A percentile compares a stretch with the other conserved stretches of the same genome.
These are phyloP conservation scores for Cromileptes altivelis DNA, from an alignment of 2,113 vertebrate genomes.

Conservation along the genomic window DNA sequence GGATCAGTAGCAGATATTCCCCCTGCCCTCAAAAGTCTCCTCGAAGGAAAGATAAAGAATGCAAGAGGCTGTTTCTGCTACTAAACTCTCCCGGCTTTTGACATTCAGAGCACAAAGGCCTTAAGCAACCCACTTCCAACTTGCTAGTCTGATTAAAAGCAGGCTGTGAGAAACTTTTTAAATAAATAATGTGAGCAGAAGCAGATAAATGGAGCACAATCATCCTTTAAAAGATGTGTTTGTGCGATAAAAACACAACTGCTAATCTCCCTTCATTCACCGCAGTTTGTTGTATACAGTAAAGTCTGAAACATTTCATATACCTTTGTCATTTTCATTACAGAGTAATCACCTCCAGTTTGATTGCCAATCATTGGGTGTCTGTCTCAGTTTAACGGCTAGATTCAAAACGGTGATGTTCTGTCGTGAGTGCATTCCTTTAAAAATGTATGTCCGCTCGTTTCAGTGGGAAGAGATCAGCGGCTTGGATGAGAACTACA, in stretches of 20 bases:
- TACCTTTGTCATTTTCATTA: conserved; percentile 1
- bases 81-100: conserved; percentile 36
- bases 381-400: neutral
- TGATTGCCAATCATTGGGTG: neutral
- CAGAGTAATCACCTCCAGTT: neutral
- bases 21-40: neutral
- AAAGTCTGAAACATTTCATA: conserved; percentile 8
- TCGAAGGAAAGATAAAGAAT: conserved; percentile 7
- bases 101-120: conserved; percentile 58
- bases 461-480: conserved; percentile 99
- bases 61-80: conserved; percentile 13
- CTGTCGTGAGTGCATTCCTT: neutral
- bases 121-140: conserved; percentile 35
- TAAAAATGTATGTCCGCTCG: conserved; percentile 6
- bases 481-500: conserved; percentile 99
- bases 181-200: conserved; percentile 62
- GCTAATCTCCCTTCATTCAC: conserved; percentile 30
- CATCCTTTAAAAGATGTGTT: conserved; percentile 49
- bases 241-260: conserved; percentile 16
- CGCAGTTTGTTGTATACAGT: neutral
- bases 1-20: neutral
- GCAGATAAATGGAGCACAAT: conserved; percentile 42
- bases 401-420: neutral
- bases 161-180: conserved; percentile 41
- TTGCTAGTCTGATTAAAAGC: conserved; percentile 55